Evolutionary conservation across 2,113 vertebrate genomes (phyloP).

Genomic region (Nansenia antarctica): DNA sequence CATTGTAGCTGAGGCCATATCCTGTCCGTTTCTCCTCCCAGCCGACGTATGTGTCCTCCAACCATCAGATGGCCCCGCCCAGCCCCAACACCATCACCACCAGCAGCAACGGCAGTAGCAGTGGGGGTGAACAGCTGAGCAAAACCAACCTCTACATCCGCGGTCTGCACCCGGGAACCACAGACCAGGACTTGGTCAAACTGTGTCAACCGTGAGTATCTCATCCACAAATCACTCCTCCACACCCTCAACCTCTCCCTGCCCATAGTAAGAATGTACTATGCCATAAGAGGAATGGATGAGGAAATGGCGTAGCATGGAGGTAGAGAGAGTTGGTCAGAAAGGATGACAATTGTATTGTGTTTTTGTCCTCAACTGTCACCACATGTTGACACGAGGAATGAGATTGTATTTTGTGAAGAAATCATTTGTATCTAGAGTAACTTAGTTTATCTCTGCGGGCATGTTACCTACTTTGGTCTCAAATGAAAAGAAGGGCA

Average conservation of each 20-base stretch:
- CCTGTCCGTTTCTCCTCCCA: conserved; percentile 39
- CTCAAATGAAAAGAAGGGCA: too few species aligned
- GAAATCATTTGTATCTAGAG: too few species aligned
- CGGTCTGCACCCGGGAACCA: conserved; percentile 89
- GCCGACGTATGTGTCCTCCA: conserved; percentile 85
- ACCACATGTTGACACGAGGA: too few species aligned
- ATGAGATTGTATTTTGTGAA: too few species aligned
- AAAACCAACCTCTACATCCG: conserved; percentile 95
- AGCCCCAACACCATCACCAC: conserved; percentile 79
- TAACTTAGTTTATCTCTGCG: too few species aligned
- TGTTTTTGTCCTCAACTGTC: too few species aligned
- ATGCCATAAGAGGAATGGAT: conserved; percentile 7
- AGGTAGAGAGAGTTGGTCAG: too few species aligned
- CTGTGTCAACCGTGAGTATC: conserved; percentile 90
- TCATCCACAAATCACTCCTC: conserved; percentile 15
- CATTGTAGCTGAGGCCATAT: background rate
- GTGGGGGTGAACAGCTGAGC: conserved; percentile 85
- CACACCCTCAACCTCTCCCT: conserved; percentile 9
- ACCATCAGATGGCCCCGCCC: conserved; percentile 87
- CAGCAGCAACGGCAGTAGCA: conserved; percentile 68
- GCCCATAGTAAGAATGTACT: background rate
- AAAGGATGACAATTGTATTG: too few species aligned
- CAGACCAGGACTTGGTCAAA: conserved; percentile 93
- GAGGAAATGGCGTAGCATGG: too few species aligned
- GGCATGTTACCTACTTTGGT: too few species aligned